A percentile compares a stretch with the other conserved stretches of the same genome.
phyloP scores from a whole-genome alignment of 1,140 invertebrate species.

The Mizuhopecten yessoensis region DNA sequence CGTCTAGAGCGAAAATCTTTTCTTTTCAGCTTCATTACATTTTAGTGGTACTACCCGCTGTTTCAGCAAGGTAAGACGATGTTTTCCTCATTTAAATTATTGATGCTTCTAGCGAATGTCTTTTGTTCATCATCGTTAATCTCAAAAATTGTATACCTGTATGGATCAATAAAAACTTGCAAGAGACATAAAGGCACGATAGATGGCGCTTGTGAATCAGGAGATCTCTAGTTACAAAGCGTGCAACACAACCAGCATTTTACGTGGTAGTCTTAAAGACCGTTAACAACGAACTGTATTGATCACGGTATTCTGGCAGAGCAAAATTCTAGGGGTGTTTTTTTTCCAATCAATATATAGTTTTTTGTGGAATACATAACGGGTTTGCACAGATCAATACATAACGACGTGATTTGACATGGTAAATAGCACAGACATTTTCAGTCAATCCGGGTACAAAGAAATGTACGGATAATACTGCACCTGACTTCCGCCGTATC shows the following conservation, averaged over 20 bases:
- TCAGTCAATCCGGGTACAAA: not conserved
- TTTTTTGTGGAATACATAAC: not conserved
- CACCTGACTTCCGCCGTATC: not conserved
- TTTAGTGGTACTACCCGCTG: not conserved
- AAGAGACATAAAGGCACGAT: not conserved
- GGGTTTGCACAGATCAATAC: not conserved
- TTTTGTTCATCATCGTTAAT: not conserved
- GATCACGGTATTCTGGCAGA: not conserved
- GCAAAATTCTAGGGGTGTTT: not conserved
- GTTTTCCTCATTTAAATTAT: not conserved
- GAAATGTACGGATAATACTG: not conserved
- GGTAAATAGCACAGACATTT: not conserved
- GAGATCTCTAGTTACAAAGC: not conserved
- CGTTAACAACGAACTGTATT: not conserved
- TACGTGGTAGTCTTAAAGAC: constrained; percentile 7
- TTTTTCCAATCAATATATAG: not conserved
- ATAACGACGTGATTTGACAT: not conserved
- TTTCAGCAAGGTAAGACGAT: not conserved
- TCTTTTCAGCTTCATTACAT: not conserved
- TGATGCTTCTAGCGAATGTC: not conserved
- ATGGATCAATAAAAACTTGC: not conserved
- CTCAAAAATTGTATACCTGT: not conserved
- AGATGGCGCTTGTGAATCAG: not conserved
- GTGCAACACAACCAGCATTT: not conserved
- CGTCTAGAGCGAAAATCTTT: not conserved